A percentile compares a stretch with the other conserved stretches of the same genome.
Evolutionary conservation across 2,113 vertebrate species (phyloP).

Genomic region (Nematolebias whitei): DNA sequence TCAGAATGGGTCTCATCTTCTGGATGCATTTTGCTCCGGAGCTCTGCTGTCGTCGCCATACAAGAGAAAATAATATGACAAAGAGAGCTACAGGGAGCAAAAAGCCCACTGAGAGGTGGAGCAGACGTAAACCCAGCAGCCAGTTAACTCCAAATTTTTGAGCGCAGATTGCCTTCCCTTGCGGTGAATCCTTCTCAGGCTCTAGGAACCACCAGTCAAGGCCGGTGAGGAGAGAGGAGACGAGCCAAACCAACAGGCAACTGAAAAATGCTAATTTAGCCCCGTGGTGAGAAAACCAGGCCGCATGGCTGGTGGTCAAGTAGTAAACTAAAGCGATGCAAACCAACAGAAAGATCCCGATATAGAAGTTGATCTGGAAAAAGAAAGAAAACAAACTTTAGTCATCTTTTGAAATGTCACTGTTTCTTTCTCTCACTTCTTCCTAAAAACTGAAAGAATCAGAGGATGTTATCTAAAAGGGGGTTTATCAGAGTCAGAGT

Average conservation of each 20-base stretch:
- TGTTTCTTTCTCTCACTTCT: not conserved
- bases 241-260: constrained; percentile 73
- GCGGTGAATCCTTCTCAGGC: fast-evolving
- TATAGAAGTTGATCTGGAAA: constrained; percentile 82
- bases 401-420: not conserved
- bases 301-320: constrained; percentile 70
- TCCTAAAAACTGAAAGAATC: not conserved
- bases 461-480: not conserved
- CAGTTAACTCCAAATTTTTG: constrained; percentile 29
- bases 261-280: constrained; percentile 46
- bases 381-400: not conserved
- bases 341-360: constrained; percentile 80
- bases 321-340: constrained; percentile 81
- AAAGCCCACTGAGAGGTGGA: constrained; percentile 78
- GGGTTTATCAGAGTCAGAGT: too few relatives aligned
- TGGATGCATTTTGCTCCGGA: constrained; percentile 51
- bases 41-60: constrained; percentile 57
- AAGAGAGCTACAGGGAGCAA: constrained; percentile 72
- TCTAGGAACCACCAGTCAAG: constrained; percentile 75
- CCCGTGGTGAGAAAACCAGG: constrained; percentile 66
- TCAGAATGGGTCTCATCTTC: constrained; percentile 58
- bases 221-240: constrained; percentile 75
- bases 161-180: constrained; percentile 53
- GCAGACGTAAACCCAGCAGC: constrained; percentile 43
- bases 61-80: constrained; percentile 69